Conservation (phyloP, 2,113 vertebrate genomes). For the Nematolebias whitei region DNA sequence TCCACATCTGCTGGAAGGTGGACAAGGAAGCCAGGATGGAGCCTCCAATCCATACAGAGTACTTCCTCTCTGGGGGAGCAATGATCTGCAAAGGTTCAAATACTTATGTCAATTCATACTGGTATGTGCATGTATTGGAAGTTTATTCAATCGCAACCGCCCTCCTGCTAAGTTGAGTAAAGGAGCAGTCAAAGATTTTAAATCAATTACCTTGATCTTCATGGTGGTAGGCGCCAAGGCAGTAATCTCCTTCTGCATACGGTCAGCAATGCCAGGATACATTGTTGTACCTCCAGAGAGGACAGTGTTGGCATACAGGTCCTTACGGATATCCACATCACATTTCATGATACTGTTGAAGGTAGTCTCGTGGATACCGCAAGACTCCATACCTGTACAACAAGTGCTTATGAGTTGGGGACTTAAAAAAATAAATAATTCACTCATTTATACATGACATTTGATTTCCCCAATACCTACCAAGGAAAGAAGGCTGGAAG, state of each 20-base stretch:
- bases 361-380: conserved; percentile 79
- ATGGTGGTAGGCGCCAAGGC: conserved; percentile 79
- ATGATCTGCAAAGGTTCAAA: conserved; percentile 86
- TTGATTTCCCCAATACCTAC: conserved; percentile 57
- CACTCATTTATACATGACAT: too few species aligned
- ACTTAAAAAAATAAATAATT: too few species aligned
- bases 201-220: conserved; percentile 80
- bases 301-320: conserved; percentile 78
- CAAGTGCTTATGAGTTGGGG: too few species aligned
- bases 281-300: conserved; percentile 79
- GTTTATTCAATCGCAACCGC: too few species aligned
- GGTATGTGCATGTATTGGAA: too few species aligned
- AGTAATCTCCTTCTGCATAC: conserved; percentile 83
- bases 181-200: too few species aligned
- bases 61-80: conserved; percentile 96
- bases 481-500: conserved; percentile 97
- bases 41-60: conserved; percentile 97
- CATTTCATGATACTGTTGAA: conserved; percentile 83
- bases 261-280: conserved; percentile 79
- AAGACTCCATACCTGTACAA: conserved; percentile 78
- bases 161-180: too few species aligned
- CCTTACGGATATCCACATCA: conserved; percentile 82
- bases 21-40: conserved; percentile 98
- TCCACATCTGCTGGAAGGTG: conserved; percentile 99
- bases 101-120: too few species aligned